Conservation (phyloP, 2,888 invertebrate species). For the Archips xylosteana region DNA sequence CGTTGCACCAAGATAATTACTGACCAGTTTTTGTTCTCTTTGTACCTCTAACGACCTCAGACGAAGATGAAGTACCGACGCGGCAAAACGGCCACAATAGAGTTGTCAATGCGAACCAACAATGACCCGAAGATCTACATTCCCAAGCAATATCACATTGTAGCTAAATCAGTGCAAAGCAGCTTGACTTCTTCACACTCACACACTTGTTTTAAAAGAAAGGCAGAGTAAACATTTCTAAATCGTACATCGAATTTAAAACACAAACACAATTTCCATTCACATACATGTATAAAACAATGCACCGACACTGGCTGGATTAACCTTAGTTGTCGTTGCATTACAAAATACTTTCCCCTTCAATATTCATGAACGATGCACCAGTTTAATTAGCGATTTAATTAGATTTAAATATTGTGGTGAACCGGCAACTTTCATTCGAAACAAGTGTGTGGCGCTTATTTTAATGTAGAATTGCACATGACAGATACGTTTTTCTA, state of each 20-base stretch:
- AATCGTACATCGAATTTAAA: constrained; percentile 13
- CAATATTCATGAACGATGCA: constrained; percentile 66
- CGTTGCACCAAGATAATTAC: constrained; percentile 72
- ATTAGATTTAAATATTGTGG: constrained; percentile 50
- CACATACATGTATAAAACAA: constrained; percentile 21
- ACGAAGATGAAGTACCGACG: constrained; percentile 58
- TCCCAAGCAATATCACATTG: background rate
- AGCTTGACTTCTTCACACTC: background rate
- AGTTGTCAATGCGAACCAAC: constrained; percentile 49
- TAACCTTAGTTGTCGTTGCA: constrained; percentile 45
- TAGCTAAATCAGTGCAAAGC: background rate
- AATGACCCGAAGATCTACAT: constrained; percentile 25
- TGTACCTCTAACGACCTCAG: constrained; percentile 53
- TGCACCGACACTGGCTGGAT: constrained; percentile 44
- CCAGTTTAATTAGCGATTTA: constrained; percentile 58
- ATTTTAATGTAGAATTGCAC: constrained; percentile 13
- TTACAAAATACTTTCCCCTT: constrained; percentile 60
- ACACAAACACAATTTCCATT: background rate
- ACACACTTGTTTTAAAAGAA: constrained; percentile 2
- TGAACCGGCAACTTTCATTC: constrained; percentile 33
- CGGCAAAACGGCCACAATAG: constrained; percentile 55
- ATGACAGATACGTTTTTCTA: background rate
- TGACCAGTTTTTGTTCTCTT: constrained; percentile 55
- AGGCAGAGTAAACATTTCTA: constrained; percentile 18
- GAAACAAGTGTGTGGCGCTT: constrained; percentile 27